phyloP scores from a whole-genome alignment of 2,113 vertebrate genomes.

The Ailurus styani region DNA sequence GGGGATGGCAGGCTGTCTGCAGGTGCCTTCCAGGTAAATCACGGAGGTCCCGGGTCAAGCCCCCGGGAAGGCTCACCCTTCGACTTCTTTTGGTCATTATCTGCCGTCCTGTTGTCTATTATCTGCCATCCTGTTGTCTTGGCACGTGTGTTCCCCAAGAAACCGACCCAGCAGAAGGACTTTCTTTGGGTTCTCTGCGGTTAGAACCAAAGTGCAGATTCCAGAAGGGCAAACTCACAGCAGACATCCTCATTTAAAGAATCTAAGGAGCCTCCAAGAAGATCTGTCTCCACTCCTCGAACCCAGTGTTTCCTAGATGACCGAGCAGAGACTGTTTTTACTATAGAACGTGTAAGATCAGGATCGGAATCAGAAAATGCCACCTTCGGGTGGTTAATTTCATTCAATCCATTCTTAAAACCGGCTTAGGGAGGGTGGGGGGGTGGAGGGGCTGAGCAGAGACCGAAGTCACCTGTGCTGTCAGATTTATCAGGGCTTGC shows the following conservation, averaged over 20 bases:
- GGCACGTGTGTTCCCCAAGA: accelerated
- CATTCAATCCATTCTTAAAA: not conserved
- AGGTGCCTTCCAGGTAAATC: not conserved
- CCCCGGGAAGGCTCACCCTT: not conserved
- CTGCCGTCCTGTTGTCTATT: accelerated
- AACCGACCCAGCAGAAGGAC: not conserved
- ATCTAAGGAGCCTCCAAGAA: not conserved
- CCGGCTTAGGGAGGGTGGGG: accelerated
- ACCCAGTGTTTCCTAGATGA: not conserved
- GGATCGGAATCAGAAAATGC: not conserved
- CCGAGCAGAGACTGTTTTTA: not conserved
- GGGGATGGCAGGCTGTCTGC: not conserved
- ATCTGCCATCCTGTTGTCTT: accelerated
- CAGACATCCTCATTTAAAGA: accelerated
- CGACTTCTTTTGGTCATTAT: not conserved
- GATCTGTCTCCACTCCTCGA: not conserved
- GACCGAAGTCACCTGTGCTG: accelerated
- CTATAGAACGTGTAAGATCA: not conserved
- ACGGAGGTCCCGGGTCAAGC: too few species aligned
- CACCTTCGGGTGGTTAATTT: not conserved
- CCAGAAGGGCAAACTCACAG: too few species aligned
- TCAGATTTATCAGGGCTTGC: too few species aligned
- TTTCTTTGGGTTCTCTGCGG: not conserved
- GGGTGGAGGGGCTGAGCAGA: not conserved
- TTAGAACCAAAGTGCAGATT: too few species aligned